phyloP scores from a whole-genome alignment of 2,797 vertebrate species.

The Leptoclinus maculatus region DNA sequence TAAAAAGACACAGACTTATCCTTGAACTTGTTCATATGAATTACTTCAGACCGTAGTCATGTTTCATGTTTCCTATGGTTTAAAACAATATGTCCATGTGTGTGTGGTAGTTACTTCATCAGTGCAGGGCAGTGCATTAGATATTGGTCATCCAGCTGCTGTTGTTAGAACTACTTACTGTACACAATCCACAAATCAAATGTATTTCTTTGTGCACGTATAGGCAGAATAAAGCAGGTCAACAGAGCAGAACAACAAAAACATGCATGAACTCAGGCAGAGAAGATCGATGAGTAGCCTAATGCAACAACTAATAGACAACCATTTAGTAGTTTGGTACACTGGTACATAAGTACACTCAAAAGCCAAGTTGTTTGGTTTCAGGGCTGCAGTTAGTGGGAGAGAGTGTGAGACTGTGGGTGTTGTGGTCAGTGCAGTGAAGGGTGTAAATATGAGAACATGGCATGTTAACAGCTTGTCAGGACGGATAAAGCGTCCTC shows the following conservation, averaged over 20 bases:
- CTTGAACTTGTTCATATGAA: not conserved
- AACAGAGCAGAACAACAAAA: not conserved
- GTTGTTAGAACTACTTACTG: not conserved
- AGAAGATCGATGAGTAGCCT: no score
- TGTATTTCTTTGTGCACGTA: not conserved
- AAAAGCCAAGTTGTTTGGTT: not conserved
- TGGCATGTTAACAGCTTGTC: conserved; percentile 1
- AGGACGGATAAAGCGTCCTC: not conserved
- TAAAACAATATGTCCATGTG: not conserved
- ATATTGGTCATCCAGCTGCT: no score
- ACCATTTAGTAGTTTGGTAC: not conserved
- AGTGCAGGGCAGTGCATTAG: not conserved
- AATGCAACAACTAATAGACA: not conserved
- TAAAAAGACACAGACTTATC: not conserved
- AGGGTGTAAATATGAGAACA: not conserved
- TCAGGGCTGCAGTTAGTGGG: not conserved
- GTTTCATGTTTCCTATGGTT: not conserved
- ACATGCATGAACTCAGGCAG: no score
- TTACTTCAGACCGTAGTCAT: not conserved
- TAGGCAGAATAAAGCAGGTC: no score
- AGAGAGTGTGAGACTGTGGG: not conserved
- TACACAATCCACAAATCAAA: not conserved
- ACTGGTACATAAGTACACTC: not conserved
- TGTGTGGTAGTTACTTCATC: not conserved
- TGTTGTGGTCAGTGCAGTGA: not conserved